phyloP scores from a whole-genome alignment of 1,140 invertebrate genomes.

The Ips typographus region DNA sequence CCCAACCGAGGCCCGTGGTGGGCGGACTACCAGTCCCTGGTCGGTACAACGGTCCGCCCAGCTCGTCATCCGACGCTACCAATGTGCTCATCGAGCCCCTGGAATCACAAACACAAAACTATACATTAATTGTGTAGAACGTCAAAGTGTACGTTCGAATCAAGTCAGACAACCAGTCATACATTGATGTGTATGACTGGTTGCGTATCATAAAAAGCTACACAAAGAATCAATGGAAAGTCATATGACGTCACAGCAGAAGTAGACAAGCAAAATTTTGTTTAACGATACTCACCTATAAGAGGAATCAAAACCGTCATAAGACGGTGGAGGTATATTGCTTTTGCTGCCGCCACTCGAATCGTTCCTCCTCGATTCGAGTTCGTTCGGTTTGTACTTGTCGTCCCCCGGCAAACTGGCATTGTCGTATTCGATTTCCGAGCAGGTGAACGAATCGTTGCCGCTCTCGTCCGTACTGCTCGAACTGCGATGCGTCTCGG shows the following conservation, averaged over 20 bases:
- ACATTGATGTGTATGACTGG: too few species aligned
- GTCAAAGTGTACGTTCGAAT: neutral
- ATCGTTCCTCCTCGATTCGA: conserved; percentile 62
- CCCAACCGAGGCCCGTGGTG: conserved; percentile 79
- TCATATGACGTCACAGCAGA: neutral
- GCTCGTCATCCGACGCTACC: conserved; percentile 89
- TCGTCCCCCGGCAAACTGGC: conserved; percentile 80
- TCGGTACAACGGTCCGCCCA: conserved; percentile 72
- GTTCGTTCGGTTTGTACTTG: conserved; percentile 75
- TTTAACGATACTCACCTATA: conserved; percentile 56
- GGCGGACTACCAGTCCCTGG: conserved; percentile 75
- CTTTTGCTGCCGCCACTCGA: conserved; percentile 55
- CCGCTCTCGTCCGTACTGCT: conserved; percentile 93
- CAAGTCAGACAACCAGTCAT: neutral
- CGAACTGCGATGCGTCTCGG: conserved; percentile 72
- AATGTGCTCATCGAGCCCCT: conserved; percentile 88
- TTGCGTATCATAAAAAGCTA: neutral
- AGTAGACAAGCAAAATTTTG: neutral
- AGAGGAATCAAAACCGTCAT: conserved; percentile 91
- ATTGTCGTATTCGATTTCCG: conserved; percentile 96
- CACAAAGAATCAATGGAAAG: neutral
- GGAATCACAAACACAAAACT: conserved; percentile 30
- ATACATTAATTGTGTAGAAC: neutral
- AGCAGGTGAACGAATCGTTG: conserved; percentile 97
- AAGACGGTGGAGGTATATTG: conserved; percentile 70